Evolutionary conservation across 2,797 vertebrate species (phyloP), one percentile per base, ranked within the genome.

Genomic region (Bovichtus variegatus): DNA sequence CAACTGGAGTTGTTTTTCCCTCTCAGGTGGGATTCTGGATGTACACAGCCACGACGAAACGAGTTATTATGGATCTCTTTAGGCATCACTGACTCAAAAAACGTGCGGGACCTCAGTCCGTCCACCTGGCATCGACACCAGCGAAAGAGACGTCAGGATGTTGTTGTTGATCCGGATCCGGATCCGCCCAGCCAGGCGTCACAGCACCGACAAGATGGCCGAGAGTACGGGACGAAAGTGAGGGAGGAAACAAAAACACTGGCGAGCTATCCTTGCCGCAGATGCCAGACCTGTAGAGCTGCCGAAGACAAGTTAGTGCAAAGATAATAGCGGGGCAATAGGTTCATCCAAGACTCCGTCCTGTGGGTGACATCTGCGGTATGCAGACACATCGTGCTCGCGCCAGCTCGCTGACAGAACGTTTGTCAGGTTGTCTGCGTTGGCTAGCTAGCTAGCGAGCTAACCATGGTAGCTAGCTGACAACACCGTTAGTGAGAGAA

Each of bases 101-200:
- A 53, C 10, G 44, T 63, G 36, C 6, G 1, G 38, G 21, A 1
- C 18, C 23, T 18, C 5, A 34, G 47, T 55, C 23, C 47, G 29
- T 36, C 16, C 76, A 71, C 50, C 49, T 78, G 51, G 18, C 69
- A 74, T 13, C 68, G 43, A 16, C 51, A 74, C 81, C 72, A 66
- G 38, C 1, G 57, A n/a, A 27, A 53, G 34, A 57, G 61, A 23
- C 21, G 74, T 70, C 49, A 68, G 83, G 81, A 83, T 96, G 94
- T 93, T 96, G 95, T 95, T 94, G 95, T 94, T 96, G 96, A 95
- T 97, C 96, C 87, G 77, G 91, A 87, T 85, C 78, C 86, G 84
- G 89, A 89, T 87, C 86, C 91, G 93, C 92, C 95, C 94, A 89
- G 89, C 88, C 83, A 87, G 79, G 91, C 93, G 92, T 95, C 94